Percentiles rank a stretch among this genome's conserved stretches.
Conservation (phyloP, 2,797 vertebrate species). For the Heteromormyrus szaboi region DNA sequence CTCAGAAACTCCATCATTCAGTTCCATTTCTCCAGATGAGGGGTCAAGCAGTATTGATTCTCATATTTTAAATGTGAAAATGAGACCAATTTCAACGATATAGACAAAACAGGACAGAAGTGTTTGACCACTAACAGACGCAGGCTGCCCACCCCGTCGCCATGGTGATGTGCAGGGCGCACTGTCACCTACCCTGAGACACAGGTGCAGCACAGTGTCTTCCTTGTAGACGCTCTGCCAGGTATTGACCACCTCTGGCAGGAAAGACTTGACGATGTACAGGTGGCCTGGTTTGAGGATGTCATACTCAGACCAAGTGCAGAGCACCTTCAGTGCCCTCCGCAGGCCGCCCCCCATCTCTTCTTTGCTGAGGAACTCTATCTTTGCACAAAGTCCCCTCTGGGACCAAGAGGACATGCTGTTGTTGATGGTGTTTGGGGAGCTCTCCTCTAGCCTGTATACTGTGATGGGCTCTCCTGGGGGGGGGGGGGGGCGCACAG, state of each 20-base stretch:
- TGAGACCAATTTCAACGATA: not conserved
- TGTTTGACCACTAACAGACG: not conserved
- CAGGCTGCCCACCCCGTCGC: not conserved
- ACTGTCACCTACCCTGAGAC: slow-evolving; percentile 80
- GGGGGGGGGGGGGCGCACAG: not conserved
- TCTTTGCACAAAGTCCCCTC: slow-evolving; percentile 91
- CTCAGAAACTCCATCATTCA: not conserved
- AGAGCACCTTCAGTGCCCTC: slow-evolving; percentile 90
- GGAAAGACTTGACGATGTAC: slow-evolving; percentile 97
- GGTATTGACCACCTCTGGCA: slow-evolving; percentile 90
- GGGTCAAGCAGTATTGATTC: not conserved
- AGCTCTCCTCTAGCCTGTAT: slow-evolving; percentile 95
- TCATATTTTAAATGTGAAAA: not conserved
- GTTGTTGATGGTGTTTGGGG: slow-evolving; percentile 92
- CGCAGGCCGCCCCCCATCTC: slow-evolving; percentile 96
- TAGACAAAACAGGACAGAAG: not conserved
- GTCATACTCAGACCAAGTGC: slow-evolving; percentile 95
- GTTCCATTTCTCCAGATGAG: not conserved
- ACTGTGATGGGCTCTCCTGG: slow-evolving; percentile 93
- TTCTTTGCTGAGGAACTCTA: slow-evolving; percentile 97
- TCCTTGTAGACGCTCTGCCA: slow-evolving; percentile 97
- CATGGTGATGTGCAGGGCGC: not conserved
- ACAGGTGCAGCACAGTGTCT: slow-evolving; percentile 94
- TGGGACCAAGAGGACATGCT: slow-evolving; percentile 99
- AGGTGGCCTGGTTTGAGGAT: slow-evolving; percentile 91